Percentiles rank a stretch among this genome's conserved stretches.
Evolutionary conservation across 2,113 vertebrate species (phyloP).

Genomic region (Penelope pileata): DNA sequence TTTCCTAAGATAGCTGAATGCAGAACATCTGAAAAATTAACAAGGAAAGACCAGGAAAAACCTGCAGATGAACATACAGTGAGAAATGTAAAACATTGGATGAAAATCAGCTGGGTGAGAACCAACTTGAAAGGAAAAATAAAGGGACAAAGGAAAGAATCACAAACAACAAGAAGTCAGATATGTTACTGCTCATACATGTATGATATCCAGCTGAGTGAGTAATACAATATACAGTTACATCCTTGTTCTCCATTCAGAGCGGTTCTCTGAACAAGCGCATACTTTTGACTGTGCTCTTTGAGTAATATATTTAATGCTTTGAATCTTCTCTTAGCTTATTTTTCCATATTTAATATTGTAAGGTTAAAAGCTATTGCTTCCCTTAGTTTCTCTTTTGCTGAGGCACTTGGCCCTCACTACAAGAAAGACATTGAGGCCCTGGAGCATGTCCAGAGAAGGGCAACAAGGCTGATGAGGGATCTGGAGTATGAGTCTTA

Average conservation of each 20-base stretch:
- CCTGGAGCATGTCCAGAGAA: too few species aligned
- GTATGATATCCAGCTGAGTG: neutral
- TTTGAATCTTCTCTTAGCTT: neutral
- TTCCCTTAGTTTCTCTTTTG: neutral
- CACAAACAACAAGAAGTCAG: neutral
- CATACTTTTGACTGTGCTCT: neutral
- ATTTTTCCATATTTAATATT: constrained; percentile 4
- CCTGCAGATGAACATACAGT: neutral
- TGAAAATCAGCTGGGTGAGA: neutral
- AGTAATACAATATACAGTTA: neutral
- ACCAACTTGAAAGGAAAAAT: neutral
- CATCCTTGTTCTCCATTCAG: neutral
- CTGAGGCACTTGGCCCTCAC: neutral
- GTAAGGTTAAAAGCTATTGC: neutral
- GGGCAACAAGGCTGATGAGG: too few species aligned
- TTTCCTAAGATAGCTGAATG: neutral
- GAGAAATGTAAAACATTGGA: neutral
- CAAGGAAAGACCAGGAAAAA: neutral
- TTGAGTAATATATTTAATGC: neutral
- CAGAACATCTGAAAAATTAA: neutral
- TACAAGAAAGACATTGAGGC: neutral
- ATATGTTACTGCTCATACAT: neutral
- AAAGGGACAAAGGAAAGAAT: neutral
- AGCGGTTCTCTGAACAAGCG: neutral
- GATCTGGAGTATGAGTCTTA: too few species aligned